Conservation (phyloP, 1,140 invertebrate genomes). For the Phymastichus coffea region DNA sequence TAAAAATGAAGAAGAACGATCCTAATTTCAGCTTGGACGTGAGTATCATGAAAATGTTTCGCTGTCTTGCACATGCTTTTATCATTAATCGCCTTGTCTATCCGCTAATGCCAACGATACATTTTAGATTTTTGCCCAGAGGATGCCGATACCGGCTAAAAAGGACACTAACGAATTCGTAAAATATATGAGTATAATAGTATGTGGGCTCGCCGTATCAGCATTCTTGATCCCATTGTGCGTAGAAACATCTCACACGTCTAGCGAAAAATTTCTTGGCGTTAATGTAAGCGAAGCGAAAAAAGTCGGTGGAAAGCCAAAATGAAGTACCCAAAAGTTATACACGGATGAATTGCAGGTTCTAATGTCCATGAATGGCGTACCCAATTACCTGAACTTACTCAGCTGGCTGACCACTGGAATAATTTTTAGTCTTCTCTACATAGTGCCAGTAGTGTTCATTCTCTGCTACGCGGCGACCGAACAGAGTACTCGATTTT, state of each 20-base stretch:
- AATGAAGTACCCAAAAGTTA: too few species aligned
- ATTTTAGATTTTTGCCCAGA: constrained; percentile 44
- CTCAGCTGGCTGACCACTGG: constrained; percentile 48
- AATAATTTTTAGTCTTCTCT: constrained; percentile 43
- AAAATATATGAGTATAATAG: too few species aligned
- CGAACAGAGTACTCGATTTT: constrained; percentile 38
- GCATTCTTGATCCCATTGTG: constrained; percentile 45
- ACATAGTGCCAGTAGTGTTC: constrained; percentile 41
- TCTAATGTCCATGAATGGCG: constrained; percentile 51
- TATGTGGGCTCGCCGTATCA: too few species aligned
- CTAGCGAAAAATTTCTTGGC: constrained; percentile 49
- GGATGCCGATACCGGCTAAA: constrained; percentile 50
- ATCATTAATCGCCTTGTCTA: too few species aligned
- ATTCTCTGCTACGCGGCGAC: constrained; percentile 43
- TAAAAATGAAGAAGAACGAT: constrained; percentile 28
- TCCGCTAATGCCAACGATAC: too few species aligned
- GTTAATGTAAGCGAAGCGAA: constrained; percentile 41
- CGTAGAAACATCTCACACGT: constrained; percentile 43
- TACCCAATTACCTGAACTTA: constrained; percentile 43
- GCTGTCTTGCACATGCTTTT: too few species aligned
- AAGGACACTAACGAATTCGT: too few species aligned
- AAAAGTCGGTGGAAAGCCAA: too few species aligned
- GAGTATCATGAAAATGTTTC: too few species aligned
- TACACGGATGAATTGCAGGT: constrained; percentile 42
- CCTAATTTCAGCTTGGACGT: constrained; percentile 28